Conservation (phyloP, 2,888 invertebrate species). For the Lithophane leautieri region DNA sequence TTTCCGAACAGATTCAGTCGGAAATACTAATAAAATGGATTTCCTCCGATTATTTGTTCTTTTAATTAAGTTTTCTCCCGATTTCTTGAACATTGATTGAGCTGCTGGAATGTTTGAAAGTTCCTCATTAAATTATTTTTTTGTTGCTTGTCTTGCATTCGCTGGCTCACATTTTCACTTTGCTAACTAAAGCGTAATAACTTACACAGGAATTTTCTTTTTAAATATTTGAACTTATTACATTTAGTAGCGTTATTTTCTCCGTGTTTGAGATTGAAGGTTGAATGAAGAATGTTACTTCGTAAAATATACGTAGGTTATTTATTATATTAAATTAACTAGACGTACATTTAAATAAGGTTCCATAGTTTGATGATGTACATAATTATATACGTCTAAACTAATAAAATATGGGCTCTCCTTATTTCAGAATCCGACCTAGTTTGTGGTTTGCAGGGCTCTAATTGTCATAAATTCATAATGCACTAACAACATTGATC, state of each 20-base stretch:
- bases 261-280: background rate
- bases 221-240: constrained; percentile 36
- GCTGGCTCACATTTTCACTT: constrained; percentile 36
- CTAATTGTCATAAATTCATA: background rate
- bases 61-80: constrained; percentile 30
- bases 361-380: background rate
- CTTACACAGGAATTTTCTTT: constrained; percentile 42
- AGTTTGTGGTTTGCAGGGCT: too few relatives aligned
- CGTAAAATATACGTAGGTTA: background rate
- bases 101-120: constrained; percentile 27
- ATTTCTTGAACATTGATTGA: constrained; percentile 41
- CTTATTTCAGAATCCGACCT: background rate
- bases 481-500: background rate
- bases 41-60: constrained; percentile 38
- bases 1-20: background rate
- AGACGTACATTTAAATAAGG: background rate
- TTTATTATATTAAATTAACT: constrained; percentile 3
- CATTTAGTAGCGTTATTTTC: constrained; percentile 15
- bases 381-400: background rate
- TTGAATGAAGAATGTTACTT: constrained; percentile 1
- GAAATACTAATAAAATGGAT: constrained; percentile 14
- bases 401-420: background rate
- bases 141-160: constrained; percentile 37
- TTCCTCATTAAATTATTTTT: constrained; percentile 36
- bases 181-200: constrained; percentile 31